A percentile compares a stretch with the other conserved stretches of the same genome.
Conservation (phyloP, 2,113 vertebrate genomes). For the Podarcis muralis region DNA sequence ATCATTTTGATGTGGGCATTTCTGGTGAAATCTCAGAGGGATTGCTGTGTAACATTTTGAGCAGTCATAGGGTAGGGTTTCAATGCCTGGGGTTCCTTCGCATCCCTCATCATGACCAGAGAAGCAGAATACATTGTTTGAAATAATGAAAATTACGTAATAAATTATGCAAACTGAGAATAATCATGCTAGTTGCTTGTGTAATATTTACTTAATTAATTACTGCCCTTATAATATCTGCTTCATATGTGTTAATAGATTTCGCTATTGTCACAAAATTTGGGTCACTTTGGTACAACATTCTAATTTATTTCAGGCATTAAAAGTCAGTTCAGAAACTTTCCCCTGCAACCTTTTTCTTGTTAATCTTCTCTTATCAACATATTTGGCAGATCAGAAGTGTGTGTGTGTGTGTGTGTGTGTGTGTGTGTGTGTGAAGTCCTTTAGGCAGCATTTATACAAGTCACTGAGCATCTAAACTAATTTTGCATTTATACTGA, state of each 20-base stretch:
- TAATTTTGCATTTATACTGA: background rate
- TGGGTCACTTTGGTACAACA: too few species aligned
- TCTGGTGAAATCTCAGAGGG: background rate
- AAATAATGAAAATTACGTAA: background rate
- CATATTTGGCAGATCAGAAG: too few species aligned
- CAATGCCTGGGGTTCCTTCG: background rate
- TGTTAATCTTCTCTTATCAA: too few species aligned
- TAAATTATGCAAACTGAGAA: background rate
- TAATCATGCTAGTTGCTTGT: too few species aligned
- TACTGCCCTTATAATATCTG: too few species aligned
- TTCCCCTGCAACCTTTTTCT: too few species aligned
- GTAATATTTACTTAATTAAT: too few species aligned
- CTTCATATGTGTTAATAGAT: too few species aligned
- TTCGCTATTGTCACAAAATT: too few species aligned
- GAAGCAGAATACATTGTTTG: background rate
- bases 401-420: background rate
- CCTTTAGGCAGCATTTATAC: background rate
- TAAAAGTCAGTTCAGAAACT: too few species aligned
- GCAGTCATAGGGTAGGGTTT: background rate
- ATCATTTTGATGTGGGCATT: background rate
- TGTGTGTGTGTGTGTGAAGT: too few species aligned
- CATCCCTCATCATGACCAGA: background rate
- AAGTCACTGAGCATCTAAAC: background rate
- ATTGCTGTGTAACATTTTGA: background rate
- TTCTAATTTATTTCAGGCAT: too few species aligned